phyloP scores from a whole-genome alignment of 2,797 vertebrate genomes.

The Macropodus opercularis region DNA sequence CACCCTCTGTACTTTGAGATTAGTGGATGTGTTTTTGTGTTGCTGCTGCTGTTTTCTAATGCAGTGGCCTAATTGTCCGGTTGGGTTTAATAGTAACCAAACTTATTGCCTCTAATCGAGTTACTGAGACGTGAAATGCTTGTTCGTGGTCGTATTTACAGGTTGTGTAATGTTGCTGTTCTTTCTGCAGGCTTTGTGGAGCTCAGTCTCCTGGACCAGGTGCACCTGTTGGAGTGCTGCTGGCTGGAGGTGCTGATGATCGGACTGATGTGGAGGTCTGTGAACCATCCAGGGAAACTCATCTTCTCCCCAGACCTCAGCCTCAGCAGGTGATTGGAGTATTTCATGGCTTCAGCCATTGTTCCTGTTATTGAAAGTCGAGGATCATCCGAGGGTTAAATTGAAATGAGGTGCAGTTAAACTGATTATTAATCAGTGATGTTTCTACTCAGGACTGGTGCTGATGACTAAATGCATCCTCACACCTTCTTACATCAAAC shows the following conservation, averaged over 20 bases:
- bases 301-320: constrained; percentile 96
- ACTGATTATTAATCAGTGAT: too few species aligned
- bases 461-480: too few species aligned
- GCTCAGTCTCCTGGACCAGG: constrained; percentile 92
- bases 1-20: neutral
- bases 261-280: constrained; percentile 98
- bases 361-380: too few species aligned
- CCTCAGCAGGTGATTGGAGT: constrained; percentile 84
- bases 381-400: too few species aligned
- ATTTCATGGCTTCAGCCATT: neutral
- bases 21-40: neutral
- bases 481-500: too few species aligned
- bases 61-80: too few species aligned
- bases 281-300: constrained; percentile 94
- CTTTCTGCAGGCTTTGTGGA: constrained; percentile 89
- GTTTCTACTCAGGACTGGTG: too few species aligned
- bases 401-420: too few species aligned
- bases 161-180: neutral
- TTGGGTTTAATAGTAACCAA: too few species aligned
- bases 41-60: neutral
- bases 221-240: constrained; percentile 95
- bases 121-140: neutral
- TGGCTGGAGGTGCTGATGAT: constrained; percentile 99
- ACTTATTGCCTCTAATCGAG: neutral
- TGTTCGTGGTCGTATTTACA: neutral